Evolutionary conservation across 2,113 vertebrate species (phyloP).

Genomic region (Pelobates fuscus): DNA sequence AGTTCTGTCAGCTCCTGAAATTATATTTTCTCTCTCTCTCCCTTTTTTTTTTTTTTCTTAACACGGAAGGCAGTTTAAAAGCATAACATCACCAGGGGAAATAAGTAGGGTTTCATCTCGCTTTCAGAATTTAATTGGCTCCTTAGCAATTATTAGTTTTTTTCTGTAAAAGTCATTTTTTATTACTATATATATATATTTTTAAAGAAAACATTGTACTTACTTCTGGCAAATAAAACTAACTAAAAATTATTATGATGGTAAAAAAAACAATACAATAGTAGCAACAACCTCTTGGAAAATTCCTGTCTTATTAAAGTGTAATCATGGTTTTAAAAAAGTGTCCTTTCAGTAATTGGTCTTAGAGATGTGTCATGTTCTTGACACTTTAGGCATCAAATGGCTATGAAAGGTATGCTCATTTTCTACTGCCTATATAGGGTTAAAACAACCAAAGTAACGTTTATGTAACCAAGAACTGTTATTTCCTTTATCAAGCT

Average conservation of each 20-base stretch:
- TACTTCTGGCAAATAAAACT: neutral
- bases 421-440: too few relatives aligned
- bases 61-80: conserved; percentile 98
- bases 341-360: conserved; percentile 20
- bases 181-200: conserved; percentile 94
- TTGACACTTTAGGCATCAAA: neutral
- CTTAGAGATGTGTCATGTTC: conserved; percentile 9
- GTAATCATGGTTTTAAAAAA: neutral
- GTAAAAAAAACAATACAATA: conserved; percentile 50
- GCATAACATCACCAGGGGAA: conserved; percentile 99
- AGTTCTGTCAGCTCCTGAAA: conserved; percentile 99
- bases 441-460: too few relatives aligned
- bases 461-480: too few relatives aligned
- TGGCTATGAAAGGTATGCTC: too few relatives aligned
- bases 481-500: too few relatives aligned
- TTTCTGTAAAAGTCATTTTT: conserved; percentile 98
- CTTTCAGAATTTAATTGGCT: conserved; percentile 99
- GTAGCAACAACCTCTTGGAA: conserved; percentile 52
- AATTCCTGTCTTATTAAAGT: neutral
- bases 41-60: conserved; percentile 51
- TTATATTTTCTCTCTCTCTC: conserved; percentile 99
- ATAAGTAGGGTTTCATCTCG: conserved; percentile 99
- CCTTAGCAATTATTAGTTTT: conserved; percentile 99
- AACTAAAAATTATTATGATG: neutral
- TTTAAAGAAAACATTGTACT: conserved; percentile 85